A percentile compares a stretch with the other conserved stretches of the same genome.
Conservation (phyloP, 2,888 invertebrate genomes). For the Harpalus rubripes region DNA sequence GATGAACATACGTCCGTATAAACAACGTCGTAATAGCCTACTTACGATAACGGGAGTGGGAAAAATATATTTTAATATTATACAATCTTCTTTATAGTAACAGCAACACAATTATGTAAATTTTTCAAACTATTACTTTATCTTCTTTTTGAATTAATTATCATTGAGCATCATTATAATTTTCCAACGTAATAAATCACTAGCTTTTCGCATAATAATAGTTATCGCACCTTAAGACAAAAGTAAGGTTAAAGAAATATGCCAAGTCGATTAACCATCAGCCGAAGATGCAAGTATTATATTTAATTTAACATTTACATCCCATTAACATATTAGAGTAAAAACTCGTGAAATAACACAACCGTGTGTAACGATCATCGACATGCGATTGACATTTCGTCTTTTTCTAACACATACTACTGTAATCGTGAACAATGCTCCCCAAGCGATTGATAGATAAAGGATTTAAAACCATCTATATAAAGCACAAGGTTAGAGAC, state of each 20-base stretch:
- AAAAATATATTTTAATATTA: too few species aligned
- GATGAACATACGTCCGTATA: too few species aligned
- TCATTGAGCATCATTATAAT: conserved; percentile 1
- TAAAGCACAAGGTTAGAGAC: conserved; percentile 17
- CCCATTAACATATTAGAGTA: conserved; percentile 62
- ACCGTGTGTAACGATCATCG: conserved; percentile 2
- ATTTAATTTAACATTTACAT: conserved; percentile 57
- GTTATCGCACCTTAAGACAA: conserved; percentile 17
- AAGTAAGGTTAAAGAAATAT: conserved; percentile 46
- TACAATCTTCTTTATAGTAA: neutral
- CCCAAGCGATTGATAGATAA: neutral
- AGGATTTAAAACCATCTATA: conserved; percentile 37
- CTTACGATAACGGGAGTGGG: too few species aligned
- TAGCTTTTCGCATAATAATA: conserved; percentile 23
- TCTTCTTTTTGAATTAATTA: conserved; percentile 23
- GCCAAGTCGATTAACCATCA: conserved; percentile 24
- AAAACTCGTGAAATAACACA: conserved; percentile 64
- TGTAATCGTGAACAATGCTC: conserved; percentile 31
- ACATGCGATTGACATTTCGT: conserved; percentile 24
- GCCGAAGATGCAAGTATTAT: conserved; percentile 18
- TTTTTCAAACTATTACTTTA: conserved; percentile 5
- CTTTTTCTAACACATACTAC: conserved; percentile 2
- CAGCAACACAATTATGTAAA: conserved; percentile 14
- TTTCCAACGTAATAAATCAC: conserved; percentile 25
- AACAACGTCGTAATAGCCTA: too few species aligned